Percentiles rank a stretch among this genome's conserved stretches.
Conservation (phyloP, 2,797 vertebrate genomes). For the Vireo griseus region DNA sequence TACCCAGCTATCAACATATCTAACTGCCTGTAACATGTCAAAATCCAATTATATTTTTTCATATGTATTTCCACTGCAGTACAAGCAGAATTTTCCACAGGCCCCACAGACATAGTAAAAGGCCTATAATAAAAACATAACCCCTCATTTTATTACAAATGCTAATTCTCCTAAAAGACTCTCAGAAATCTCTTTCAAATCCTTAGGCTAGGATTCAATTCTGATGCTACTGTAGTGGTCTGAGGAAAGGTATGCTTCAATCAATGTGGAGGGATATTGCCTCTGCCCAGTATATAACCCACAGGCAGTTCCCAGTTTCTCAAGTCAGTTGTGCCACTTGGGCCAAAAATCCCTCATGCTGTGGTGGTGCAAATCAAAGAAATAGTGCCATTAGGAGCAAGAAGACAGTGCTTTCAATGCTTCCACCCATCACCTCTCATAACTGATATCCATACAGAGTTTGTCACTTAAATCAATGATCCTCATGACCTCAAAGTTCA, state of each 20-base stretch:
- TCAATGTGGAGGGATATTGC: not conserved
- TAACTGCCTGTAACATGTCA: not conserved
- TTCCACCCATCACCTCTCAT: not conserved
- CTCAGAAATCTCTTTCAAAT: not conserved
- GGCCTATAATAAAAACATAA: not conserved
- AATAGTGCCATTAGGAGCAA: not conserved
- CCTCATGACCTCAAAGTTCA: not conserved
- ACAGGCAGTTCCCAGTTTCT: not conserved
- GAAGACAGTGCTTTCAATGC: not conserved
- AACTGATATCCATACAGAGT: not conserved
- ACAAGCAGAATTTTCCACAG: not conserved
- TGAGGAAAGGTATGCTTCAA: not conserved
- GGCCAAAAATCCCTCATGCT: not conserved
- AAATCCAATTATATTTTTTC: not conserved
- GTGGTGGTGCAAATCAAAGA: not conserved
- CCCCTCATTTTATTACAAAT: not conserved
- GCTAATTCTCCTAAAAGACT: not conserved
- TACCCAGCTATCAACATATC: not conserved
- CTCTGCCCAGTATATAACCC: not conserved
- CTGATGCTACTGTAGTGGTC: not conserved
- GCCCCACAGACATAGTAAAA: not conserved
- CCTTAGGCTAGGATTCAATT: not conserved
- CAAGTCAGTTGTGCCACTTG: not conserved
- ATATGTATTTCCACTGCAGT: not conserved
- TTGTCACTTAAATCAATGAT: not conserved